Base-by-base conservation (phyloP, 2,797 vertebrate genomes). In the Ara ararauna region DNA sequence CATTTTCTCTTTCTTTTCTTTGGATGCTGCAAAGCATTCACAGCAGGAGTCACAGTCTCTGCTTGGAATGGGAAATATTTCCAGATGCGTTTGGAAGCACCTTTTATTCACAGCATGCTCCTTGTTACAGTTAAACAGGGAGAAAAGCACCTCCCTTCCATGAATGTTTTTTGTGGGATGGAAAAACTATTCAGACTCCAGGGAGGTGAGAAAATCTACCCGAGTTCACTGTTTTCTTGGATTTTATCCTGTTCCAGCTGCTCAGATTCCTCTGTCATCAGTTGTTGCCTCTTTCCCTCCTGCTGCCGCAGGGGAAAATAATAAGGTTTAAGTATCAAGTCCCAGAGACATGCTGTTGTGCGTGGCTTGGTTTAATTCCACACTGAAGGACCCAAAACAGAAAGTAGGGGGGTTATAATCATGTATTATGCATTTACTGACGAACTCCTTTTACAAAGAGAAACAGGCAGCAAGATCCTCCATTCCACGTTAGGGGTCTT, bases 1-100 rank as follows among this genome's bases (percentile, higher is more conserved):
- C 3, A 4, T 67, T 56, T 60, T 58, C 3, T 47, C 10, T 15
- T 2, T 30, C 23, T 53, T 38, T 11, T 36, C n/a, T 64, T n/a
- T 27, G 32, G 32, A 47, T 67, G 44, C 44, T 73, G 62, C 44
- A 82, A 73, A 95, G 7, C 22, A 64, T 38, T 91, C 71, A 19
- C 88, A 90, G 64, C 67, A 89, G 90, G 86, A 73, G 30, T 26
- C 67, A 27, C 51, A 56, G 0, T 30, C 50, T 90, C 87, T 90
- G 47, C 47, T 73, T 82, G 64, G 91, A 30, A 32, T 48, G 51
- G 77, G 83, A 87, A 95, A 87, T 70, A 87, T 34, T 97, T 96
- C 89, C 94, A 96, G 91, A 96, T 90, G 82, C 54, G 86, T 50
- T 90, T 96, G 94, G 94, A 94, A 91, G 76, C 66, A 93, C 93